Evolutionary conservation across 2,888 invertebrate species (phyloP).

Genomic region (Dioctria linearis): DNA sequence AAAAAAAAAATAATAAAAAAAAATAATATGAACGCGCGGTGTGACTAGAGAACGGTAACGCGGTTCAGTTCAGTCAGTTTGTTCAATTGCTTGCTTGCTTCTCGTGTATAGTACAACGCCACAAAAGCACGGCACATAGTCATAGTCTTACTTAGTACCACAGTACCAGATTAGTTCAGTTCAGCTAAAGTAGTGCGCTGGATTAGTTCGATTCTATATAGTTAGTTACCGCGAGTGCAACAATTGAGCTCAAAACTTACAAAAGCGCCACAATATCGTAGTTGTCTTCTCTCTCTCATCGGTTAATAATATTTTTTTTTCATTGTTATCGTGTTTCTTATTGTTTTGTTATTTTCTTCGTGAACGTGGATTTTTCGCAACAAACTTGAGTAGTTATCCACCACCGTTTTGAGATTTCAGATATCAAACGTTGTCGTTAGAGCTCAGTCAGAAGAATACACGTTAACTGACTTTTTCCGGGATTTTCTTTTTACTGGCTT

Average conservation of each 20-base stretch:
- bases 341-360: constrained; percentile 18
- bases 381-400: not conserved
- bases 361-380: constrained; percentile 17
- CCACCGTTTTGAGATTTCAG: constrained; percentile 15
- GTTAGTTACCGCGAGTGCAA: constrained; percentile 31
- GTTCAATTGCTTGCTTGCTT: constrained; percentile 5
- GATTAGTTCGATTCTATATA: constrained; percentile 38
- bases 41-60: constrained; percentile 7
- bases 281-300: not conserved
- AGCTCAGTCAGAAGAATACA: not conserved
- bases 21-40: not conserved
- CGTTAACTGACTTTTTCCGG: too few species aligned
- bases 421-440: constrained; percentile 21
- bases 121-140: not conserved
- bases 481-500: not conserved
- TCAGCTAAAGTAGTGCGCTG: constrained; percentile 36
- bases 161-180: constrained; percentile 42
- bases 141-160: not conserved
- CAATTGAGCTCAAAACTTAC: not conserved
- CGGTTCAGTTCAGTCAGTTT: not conserved
- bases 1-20: not conserved
- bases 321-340: not conserved
- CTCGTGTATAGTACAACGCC: not conserved
- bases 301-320: not conserved
- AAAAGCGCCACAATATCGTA: too few species aligned